These are phyloP conservation scores for Puma concolor DNA, from an alignment of 2,113 vertebrate species.

Conservation along the genomic window DNA sequence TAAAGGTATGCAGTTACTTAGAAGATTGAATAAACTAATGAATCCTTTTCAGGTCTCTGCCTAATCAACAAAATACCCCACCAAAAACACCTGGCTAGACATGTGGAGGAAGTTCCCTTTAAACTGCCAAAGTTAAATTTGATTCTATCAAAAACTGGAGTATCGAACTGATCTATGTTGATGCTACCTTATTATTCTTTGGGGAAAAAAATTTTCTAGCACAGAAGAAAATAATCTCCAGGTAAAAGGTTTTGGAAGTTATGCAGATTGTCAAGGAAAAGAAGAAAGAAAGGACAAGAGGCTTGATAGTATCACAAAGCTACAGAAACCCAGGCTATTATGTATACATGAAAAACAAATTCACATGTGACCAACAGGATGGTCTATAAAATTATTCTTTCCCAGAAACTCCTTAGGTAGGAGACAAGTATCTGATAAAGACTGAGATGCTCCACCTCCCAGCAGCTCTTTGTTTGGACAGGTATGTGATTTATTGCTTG, in stretches of 20 bases:
- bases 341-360: not conserved
- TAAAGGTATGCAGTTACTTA: slow-evolving; percentile 93
- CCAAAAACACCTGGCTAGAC: slow-evolving; percentile 86
- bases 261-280: not conserved
- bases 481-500: not conserved
- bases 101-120: not conserved
- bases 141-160: not conserved
- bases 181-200: not conserved
- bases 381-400: not conserved
- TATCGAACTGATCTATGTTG: not conserved
- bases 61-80: slow-evolving; percentile 95
- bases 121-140: not conserved
- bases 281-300: not conserved
- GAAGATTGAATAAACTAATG: slow-evolving; percentile 94
- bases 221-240: not conserved
- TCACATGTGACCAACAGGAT: not conserved
- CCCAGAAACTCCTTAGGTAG: not conserved
- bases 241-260: not conserved
- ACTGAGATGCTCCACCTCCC: not conserved
- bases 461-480: not conserved
- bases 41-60: slow-evolving; percentile 94
- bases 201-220: not conserved
- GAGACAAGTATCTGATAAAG: not conserved
- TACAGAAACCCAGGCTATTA: not conserved
- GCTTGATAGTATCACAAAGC: not conserved